Evolutionary conservation across 2,113 vertebrate genomes (phyloP), one percentile per base, ranked within the genome.

Genomic region (Megalops atlanticus): DNA sequence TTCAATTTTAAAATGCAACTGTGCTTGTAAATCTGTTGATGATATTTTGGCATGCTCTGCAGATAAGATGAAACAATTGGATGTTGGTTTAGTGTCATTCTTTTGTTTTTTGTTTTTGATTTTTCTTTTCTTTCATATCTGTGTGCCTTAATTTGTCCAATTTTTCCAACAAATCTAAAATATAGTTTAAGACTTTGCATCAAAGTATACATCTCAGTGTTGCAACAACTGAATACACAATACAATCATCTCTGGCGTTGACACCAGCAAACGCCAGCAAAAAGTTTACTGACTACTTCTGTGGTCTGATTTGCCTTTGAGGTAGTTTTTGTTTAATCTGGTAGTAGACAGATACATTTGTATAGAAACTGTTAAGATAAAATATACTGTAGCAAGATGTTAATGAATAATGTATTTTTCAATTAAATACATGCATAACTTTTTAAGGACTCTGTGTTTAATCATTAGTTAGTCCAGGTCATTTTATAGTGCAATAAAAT

Each of bases 1-100:
- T 86, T 86, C 81, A 72, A 87, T 91, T 90, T 90, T 88, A 88
- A 81, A 84, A 87, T 78, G 85, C 85, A 85, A 80, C 71, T 84
- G 75, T 85, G 89, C 86, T 86, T 91, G 82, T 81, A 86, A 89
- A 90, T 89, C 58, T 68, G 73, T 84, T 72, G 76, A 87, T 89
- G 87, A 82, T 82, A 77, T 88, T 85, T 91, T 87, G 85, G 83
- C 78, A 73, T 74, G 52, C 71, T 58, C 45, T 14, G 41, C 74
- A 80, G 84, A 86, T 80, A 45, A 79, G 73, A 87, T 87, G 86
- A 83, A 80, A 77, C 81, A 84, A 87, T 84, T 80, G 82, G 86
- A 64, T 83, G 82, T 81, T 85, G 85, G 81, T 85, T 82, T 81
- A 84, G 79, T 81, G 84, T 70, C 72, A 86, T 83, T 82, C 58